Percentiles rank a stretch among this genome's conserved stretches.
Conservation (phyloP, 2,888 invertebrate genomes). For the Trichopria drosophilae region DNA sequence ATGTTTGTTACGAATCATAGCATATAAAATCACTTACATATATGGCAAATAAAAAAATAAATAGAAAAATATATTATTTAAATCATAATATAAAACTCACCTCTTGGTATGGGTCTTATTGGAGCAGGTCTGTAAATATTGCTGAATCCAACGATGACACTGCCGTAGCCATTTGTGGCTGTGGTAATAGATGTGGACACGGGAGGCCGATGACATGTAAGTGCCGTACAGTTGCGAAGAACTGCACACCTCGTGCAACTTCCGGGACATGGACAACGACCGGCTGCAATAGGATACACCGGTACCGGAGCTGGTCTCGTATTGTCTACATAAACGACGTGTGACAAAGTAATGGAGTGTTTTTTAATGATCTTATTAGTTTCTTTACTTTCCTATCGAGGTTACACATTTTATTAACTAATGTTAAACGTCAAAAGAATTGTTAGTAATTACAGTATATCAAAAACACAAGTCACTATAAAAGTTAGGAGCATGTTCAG, state of each 20-base stretch:
- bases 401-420: too few relatives aligned
- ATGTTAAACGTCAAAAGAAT: too few relatives aligned
- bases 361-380: too few relatives aligned
- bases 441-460: too few relatives aligned
- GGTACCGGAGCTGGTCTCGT: constrained; percentile 39
- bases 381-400: too few relatives aligned
- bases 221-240: constrained; percentile 35
- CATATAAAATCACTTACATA: too few relatives aligned
- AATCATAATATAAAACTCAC: constrained; percentile 37
- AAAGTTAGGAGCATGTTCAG: too few relatives aligned
- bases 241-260: constrained; percentile 43
- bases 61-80: neutral
- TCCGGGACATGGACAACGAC: constrained; percentile 44
- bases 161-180: constrained; percentile 29
- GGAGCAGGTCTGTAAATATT: constrained; percentile 46
- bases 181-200: constrained; percentile 22
- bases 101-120: constrained; percentile 46
- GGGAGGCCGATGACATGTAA: constrained; percentile 31
- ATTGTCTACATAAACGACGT: too few relatives aligned
- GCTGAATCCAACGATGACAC: constrained; percentile 40
- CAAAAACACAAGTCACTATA: too few relatives aligned
- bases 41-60: constrained; percentile 1
- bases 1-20: too few relatives aligned
- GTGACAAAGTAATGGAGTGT: too few relatives aligned
- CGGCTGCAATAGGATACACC: constrained; percentile 33